Percentiles rank a stretch among this genome's conserved stretches.
phyloP scores from a whole-genome alignment of 2,113 vertebrate species.

The Ondatra zibethicus region DNA sequence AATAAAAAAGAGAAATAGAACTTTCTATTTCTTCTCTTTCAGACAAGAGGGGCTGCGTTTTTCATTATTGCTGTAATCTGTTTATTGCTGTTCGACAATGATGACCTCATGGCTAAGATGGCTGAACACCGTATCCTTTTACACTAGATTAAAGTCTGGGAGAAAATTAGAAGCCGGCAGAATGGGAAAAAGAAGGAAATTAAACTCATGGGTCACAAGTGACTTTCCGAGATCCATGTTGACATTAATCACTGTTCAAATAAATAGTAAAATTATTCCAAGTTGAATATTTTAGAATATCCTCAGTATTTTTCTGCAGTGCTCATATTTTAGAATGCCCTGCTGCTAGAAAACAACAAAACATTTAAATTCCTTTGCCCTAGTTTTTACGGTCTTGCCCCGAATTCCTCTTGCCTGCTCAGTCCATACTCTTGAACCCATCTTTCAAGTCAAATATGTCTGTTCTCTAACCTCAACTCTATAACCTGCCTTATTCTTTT shows the following conservation, averaged over 20 bases:
- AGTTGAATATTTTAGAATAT: constrained; percentile 34
- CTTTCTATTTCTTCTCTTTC: constrained; percentile 58
- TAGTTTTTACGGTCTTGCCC: constrained; percentile 5
- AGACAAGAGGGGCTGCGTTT: constrained; percentile 97
- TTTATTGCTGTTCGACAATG: constrained; percentile 98
- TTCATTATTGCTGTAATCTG: constrained; percentile 98
- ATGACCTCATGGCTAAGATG: constrained; percentile 99
- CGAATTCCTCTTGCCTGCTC: constrained; percentile 11
- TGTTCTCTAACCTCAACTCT: constrained; percentile 13
- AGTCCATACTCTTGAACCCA: background rate
- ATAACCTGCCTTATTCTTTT: background rate
- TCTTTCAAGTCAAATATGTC: background rate
- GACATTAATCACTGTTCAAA: constrained; percentile 30
- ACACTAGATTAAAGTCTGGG: constrained; percentile 25
- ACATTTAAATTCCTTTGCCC: background rate
- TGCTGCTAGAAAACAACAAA: background rate
- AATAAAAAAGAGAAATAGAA: background rate
- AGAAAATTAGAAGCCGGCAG: constrained; percentile 7
- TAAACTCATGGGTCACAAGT: constrained; percentile 8
- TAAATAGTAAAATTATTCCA: constrained; percentile 43
- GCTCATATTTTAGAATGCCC: constrained; percentile 35
- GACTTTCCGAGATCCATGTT: background rate
- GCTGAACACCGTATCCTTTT: constrained; percentile 99
- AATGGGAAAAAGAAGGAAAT: background rate
- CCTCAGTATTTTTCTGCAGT: background rate